Evolutionary conservation across 2,113 vertebrate genomes (phyloP).

Genomic region (Rhinoptilus africanus): DNA sequence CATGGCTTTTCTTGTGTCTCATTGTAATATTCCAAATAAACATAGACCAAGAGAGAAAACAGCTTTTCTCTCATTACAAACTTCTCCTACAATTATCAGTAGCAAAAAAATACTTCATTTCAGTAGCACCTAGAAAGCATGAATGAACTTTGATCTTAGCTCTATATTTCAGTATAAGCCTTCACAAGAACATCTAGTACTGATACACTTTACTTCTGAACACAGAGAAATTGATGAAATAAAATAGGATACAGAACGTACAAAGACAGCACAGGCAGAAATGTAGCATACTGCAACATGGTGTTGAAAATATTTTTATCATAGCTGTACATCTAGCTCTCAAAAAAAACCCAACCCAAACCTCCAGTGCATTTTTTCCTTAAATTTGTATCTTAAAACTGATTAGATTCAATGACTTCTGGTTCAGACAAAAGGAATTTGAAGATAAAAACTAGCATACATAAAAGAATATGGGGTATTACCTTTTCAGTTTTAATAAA

Average conservation of each 20-base stretch:
- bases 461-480: not conserved
- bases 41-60: not conserved
- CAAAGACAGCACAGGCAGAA: not conserved
- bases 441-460: not conserved
- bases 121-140: not conserved
- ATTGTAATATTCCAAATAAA: not conserved
- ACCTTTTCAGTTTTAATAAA: conserved; percentile 20
- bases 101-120: not conserved
- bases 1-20: not conserved
- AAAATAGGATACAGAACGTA: not conserved
- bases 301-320: conserved; percentile 6
- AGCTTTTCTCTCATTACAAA: not conserved
- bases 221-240: not conserved
- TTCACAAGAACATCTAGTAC: not conserved
- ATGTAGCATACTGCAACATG: not conserved
- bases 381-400: not conserved
- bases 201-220: not conserved
- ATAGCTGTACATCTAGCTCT: not conserved
- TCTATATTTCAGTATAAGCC: not conserved
- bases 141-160: not conserved
- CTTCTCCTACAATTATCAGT: not conserved
- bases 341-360: not conserved
- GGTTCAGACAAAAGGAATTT: not conserved
- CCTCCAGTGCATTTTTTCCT: not conserved
- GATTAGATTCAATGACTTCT: not conserved